Evolutionary conservation across 2,797 vertebrate genomes (phyloP), one percentile per base, ranked within the genome.

Genomic region (Okamejei kenojei): DNA sequence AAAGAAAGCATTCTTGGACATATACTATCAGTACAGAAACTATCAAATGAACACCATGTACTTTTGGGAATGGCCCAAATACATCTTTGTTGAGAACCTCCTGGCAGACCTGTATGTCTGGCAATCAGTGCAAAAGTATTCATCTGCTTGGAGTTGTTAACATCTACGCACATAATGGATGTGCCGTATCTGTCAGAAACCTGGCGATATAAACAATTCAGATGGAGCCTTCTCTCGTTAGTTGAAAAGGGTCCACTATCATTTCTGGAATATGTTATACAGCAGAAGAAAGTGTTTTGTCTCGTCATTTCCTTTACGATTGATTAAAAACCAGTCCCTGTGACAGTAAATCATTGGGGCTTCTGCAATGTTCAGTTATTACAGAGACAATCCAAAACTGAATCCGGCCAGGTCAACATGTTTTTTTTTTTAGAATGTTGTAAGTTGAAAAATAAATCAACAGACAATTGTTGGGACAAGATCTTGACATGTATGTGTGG

Each of bases 1-100:
- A 92, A 92, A 76, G 71, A 45, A 10, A 38, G 73, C 68, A 74
- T 92, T 92, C 90, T 74, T 76, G 38, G 90, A 92, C 90, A 17
- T 71, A 65, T 68, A 32, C 32, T 38, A 38, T 71, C 86, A 35
- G 32, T 38, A 35, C 63, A 71, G 65, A 90, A 35, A 68, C 86
- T 90, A 65, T 32, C 86, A 71, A 65, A 71, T 54, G 23, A 73
- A 73, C 26, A 38, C 38, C 90, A 91, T 15, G 7, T 32, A 88
- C 65, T 74, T 92, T 54, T 76, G 90, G 73, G 71, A 38, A 54
- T 15, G 38, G 23, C 38, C 71, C 90, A 58, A 92, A 54, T 74
- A 92, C 3, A 21, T 74, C 90, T 92, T 76, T 73, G 38, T 92
- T 92, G 26, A 92, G 71, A 92, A 76, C 54, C 10, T 29, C 71